A percentile compares a stretch with the other conserved stretches of the same genome.
Conservation (phyloP, 2,113 vertebrate species). For the Ceratotherium simum region DNA sequence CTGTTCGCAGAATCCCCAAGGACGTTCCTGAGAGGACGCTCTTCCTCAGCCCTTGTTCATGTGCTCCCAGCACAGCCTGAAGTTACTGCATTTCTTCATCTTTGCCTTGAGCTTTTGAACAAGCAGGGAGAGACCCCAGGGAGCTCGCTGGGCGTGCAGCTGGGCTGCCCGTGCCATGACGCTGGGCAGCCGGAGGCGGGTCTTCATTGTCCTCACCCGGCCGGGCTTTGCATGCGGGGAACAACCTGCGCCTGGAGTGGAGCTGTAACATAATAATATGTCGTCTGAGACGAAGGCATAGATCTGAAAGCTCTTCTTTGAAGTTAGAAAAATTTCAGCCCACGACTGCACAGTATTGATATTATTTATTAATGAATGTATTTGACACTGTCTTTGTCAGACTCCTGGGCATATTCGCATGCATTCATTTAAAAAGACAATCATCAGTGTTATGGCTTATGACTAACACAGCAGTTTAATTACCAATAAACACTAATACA, state of each 20-base stretch:
- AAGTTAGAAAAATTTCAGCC: slow-evolving; percentile 53
- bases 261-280: slow-evolving; percentile 70
- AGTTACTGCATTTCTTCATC: slow-evolving; percentile 43
- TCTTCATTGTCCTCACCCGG: not conserved
- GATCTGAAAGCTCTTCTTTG: slow-evolving; percentile 61
- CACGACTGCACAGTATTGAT: not conserved
- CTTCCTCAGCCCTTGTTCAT: not conserved
- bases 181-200: not conserved
- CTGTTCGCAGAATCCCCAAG: not conserved
- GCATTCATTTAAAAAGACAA: not conserved
- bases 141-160: fast-evolving
- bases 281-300: slow-evolving; percentile 55
- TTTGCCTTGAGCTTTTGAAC: slow-evolving; percentile 59
- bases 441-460: not conserved
- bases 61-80: slow-evolving; percentile 16
- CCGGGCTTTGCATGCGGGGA: not conserved
- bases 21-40: not conserved
- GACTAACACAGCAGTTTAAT: not conserved
- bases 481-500: not conserved
- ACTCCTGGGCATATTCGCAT: not conserved
- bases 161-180: not conserved
- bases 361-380: slow-evolving; percentile 61
- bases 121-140: not conserved
- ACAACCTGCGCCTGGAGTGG: slow-evolving; percentile 11
- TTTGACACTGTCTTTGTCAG: slow-evolving; percentile 2